Base-by-base conservation (phyloP, 2,797 vertebrate genomes). In the Thalassophryne amazonica region DNA sequence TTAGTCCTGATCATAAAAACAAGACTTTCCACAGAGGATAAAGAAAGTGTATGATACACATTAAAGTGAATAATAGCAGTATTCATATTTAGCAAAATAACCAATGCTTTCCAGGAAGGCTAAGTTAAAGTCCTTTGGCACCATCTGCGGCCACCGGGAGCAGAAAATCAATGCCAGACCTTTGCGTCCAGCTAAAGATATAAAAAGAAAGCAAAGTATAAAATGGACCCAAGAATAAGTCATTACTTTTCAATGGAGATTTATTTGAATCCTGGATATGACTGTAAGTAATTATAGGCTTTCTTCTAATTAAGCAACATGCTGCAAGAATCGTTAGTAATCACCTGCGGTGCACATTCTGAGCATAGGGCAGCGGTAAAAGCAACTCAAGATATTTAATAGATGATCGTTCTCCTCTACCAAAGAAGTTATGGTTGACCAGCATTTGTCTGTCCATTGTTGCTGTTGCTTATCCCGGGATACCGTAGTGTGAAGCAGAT, bases 111-210 rank as follows among this genome's bases (percentile, higher is more conserved):
- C 72, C 76, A 73, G 61, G 59, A 81, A 87, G 63, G 61, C 73
- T 60, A 58, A 51, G 52, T 73, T 63, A 49, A 73, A 73, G 81
- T 72, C 57, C 47, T 64, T 61, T 72, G 76, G 78, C 72, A 71
- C 53, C 66, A 34, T 18, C 55, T 57, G 46, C 52, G 60, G 50
- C 1, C 38, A 55, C 30, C 54, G 39, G 61, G 78, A 81, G 75
- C 65, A 74, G 36, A 60, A 81, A 81, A 87, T 88, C 6, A 78
- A 78, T 57, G 46, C 74, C 83, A 86, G 86, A 74, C 49, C 73
- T 83, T 79, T 80, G 47, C 79, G 81, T 81, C 69, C 33, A 69
- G 56, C 84, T 80, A 81, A 73, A 75, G 33, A 16, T 29, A 63
- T 54, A 59, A 51, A 52, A 53, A 67, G 8, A 18, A 5, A 5